Base-by-base conservation (phyloP, 2,113 vertebrate genomes). In the Cochlearius cochlearius region DNA sequence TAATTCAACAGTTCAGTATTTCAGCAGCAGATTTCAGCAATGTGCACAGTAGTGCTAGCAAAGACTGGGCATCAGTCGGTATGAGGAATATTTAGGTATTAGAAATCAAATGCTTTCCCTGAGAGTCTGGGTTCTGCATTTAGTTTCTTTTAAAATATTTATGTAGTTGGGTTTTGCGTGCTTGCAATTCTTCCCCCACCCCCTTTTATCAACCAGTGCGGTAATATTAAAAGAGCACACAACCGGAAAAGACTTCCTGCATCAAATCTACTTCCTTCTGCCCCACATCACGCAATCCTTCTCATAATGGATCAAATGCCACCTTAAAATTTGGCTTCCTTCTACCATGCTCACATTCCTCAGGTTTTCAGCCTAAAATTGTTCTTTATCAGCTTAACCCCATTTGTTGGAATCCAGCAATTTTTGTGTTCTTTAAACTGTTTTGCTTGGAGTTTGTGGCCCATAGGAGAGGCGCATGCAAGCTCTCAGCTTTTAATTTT, bases 381-480 rank as follows among this genome's bases (percentile, higher is more conserved):
- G 15, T 25, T 64, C 38, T 41, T 72, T 12, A 83, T 29, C 60
- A 82, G 13, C 34, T 81, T 78, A 23, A 53, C 14, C 5, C 11
- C 17, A 29, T 76, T 78, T 55, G 12, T 67, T 71, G 29, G 30
- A 82, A 66, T 39, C 30, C 43, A 25, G 11, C 20, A 21, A 38
- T 67, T 86, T 60, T 45, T 36, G 12, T 18, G 3, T 8, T 55
- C 22, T 32, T 75, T 39, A 75, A 25, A 27, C 8, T 16, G 9
- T n/a, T 79, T 77, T 66, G 58, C 68, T 52, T 34, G 25, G 20
- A 58, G 36, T 39, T 38, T 80, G 63, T 14, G 9, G 23, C 58
- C 27, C 10, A 49, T 1, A 9, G 8, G 36, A 19, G 38, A 49
- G 11, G 1, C 34, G 2, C 10, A 43, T 5, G 4, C 47, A 83